Base-by-base conservation (phyloP, 2,888 invertebrate genomes). In the Drosophila incognita region DNA sequence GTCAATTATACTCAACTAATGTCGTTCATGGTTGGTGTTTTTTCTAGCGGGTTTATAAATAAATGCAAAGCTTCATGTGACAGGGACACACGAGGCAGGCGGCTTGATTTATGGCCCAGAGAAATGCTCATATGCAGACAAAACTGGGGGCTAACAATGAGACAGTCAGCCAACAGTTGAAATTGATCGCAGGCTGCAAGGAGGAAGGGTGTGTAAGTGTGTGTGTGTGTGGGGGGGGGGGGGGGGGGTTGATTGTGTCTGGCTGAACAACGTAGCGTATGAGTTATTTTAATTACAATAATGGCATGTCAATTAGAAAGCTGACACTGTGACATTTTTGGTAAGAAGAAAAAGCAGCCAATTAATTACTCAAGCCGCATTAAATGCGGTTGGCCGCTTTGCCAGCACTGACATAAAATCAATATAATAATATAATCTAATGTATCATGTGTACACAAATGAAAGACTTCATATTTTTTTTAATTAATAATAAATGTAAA, bases 281-380 rank as follows among this genome's bases (percentile, higher is more conserved):
- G 78, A 83, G 87, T 80, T 83, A 89, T 87, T 89, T 89, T 89
- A 87, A 87, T 89, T 87, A 89, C 78, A 83, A 89, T 87, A 87
- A 89, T 89, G 85, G 87, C 80, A 77, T 87, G 87, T 87, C 89
- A 87, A 89, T 87, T 89, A 87, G 74, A 74, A 79, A 58, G 69
- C 73, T 77, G 78, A 78, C 76, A 79, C 65, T 65, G 62, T 85
- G 84, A 79, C 86, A 87, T 70, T 74, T 77, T 74, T 70, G 73
- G 48, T 36, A n/a, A 18, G 40, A 24, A 13, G 15, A 49, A 46
- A 58, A 63, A 53, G 60, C 53, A 31, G 42, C 78, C 80, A 81
- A 79, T 82, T 83, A 85, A 82, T 83, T 83, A 81, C 38, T 58
- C 59, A 70, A 82, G 67, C 61, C 63, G 53, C 82, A 68, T 76